Evolutionary conservation across 2,113 vertebrate species (phyloP), one percentile per base, ranked within the genome.

Genomic region (Sebastes schlegelii): DNA sequence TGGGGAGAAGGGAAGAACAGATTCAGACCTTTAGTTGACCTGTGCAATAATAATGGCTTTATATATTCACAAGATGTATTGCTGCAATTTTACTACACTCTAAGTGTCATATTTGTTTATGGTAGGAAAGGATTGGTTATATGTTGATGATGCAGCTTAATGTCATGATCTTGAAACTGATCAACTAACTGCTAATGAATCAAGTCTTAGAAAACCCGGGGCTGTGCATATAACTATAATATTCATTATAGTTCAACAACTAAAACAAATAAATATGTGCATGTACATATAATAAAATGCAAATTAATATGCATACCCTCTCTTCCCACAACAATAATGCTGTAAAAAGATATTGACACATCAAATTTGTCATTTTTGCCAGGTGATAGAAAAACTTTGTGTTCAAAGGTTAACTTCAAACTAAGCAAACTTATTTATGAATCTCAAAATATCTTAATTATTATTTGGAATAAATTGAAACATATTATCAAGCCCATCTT

Each of bases 381-480:
- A 40, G 40, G 51, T 61, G 65, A 79, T 61, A 60, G 42, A 81
- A 75, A 69, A 61, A 19, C 46, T 45, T 14, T 6, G 23, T 14
- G 61, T 62, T 42, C 60, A 62, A 62, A 52, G 16, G 52, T 54
- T 54, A 54, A 8, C 52, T 58, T 23, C 21, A 11, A 21, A 54
- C 6, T n/a, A 17, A 8, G 52, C 52, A 74, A 69, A 57, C 8
- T 5, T 17, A 40, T 42, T 62, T 23, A 21, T 62, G 9, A 65
- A 43, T 62, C 46, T 80, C 8, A 54, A n/a, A 48, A 51, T 42
- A 49, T 19, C 42, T 23, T 54, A 21, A 43, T 82, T 74, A 2
- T 5, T 4, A 4, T 77, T 60, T 54, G 11, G n/a, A 77, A 63
- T 74, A 42, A 71, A 82, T 60, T 68, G 12, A 83, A 70, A 79